These are phyloP conservation scores for Rynchops niger DNA, from an alignment of 2,113 vertebrate species.

Conservation along the genomic window DNA sequence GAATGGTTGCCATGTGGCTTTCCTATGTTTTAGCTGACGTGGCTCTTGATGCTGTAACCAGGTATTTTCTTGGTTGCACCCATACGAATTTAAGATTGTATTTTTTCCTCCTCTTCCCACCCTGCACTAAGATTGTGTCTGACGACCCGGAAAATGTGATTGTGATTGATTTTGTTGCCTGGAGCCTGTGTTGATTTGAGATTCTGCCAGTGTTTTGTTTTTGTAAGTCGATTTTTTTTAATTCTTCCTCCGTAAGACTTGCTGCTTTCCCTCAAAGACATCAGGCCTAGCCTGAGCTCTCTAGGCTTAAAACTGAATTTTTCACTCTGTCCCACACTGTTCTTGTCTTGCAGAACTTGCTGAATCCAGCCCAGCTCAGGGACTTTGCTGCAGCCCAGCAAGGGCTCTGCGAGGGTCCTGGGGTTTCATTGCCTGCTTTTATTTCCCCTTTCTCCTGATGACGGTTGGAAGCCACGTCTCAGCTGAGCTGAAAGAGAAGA, in stretches of 20 bases:
- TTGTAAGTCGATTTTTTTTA: background rate
- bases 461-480: background rate
- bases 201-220: background rate
- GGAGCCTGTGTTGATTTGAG: background rate
- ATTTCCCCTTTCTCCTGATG: background rate
- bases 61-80: background rate
- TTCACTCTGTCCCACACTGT: background rate
- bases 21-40: background rate
- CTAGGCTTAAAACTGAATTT: background rate
- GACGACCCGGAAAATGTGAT: background rate
- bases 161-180: conserved; percentile 1
- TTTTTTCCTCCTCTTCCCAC: background rate
- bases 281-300: background rate
- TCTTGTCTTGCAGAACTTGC: background rate
- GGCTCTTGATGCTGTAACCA: background rate
- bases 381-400: background rate
- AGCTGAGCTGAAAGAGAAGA: background rate
- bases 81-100: background rate
- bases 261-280: background rate
- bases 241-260: background rate
- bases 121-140: background rate
- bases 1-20: background rate
- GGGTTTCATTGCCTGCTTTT: background rate
- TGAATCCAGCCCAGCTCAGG: fast-evolving
- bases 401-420: background rate